Base-by-base conservation (phyloP, 2,888 invertebrate species). In the Urechis unicinctus region DNA sequence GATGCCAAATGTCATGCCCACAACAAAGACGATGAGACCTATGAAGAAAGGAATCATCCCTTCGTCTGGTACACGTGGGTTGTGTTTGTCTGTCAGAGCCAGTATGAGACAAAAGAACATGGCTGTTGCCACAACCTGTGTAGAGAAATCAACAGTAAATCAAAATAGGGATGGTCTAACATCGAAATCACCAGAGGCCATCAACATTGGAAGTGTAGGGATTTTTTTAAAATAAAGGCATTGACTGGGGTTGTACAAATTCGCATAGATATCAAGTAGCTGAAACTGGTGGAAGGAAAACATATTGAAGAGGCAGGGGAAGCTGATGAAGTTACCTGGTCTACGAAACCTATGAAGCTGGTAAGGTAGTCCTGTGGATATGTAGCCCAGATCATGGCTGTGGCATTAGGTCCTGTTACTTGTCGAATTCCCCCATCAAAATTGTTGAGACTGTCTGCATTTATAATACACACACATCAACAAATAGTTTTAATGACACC, bases 371-470 rank as follows among this genome's bases (percentile, higher is more conserved):
- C 64, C 25, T 76, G 71, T 1, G 82, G 82, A 61, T 79, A 82
- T 1, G 83, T 83, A 45, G 81, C 74, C 68, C 81, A 83, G 45
- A 83, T 82, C 17, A 79, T 78, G 0, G 82, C 82, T 0, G 82
- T 82, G 2, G 71, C 75, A 1, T 67, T 63, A 1, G 66, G 65
- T 1, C 79, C 77, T 0, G 50, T 55, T 3, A 65, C 59, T n/a
- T 63, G 59, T 17, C 79, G 66, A 4, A 56, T 66, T 0, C 79
- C 80, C 13, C 68, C 70, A 57, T 78, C 78, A 63, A 68, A 79
- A 46, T 70, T 59, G 31, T 71, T 66, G 31, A 79, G 54, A 3
- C 71, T 71, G 59, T 73, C 74, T 74, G 58, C 2, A 52, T 30
- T 25, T n/a, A 31, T 22, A n/a, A n/a, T n/a, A n/a, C n/a, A n/a